phyloP scores from a whole-genome alignment of 2,888 invertebrate genomes.

The Dioctria rufipes region DNA sequence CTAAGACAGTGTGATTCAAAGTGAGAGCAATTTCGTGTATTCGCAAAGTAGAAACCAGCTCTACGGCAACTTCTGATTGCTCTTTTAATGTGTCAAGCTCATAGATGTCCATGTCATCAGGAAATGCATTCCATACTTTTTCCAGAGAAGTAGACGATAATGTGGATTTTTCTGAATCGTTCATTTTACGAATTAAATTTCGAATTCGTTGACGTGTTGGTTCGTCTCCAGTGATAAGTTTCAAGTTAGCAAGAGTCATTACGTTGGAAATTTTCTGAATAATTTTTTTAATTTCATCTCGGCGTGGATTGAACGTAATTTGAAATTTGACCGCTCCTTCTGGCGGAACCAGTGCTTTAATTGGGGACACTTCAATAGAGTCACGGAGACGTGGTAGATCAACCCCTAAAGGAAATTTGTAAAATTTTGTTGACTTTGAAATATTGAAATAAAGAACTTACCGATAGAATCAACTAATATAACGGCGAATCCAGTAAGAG shows the following conservation, averaged over 20 bases:
- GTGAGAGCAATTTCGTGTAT: constrained; percentile 68
- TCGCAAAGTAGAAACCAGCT: constrained; percentile 65
- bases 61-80: constrained; percentile 64
- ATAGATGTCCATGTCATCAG: constrained; percentile 64
- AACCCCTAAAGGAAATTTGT: constrained; percentile 60
- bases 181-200: constrained; percentile 62
- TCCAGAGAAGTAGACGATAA: constrained; percentile 64
- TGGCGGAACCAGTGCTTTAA: constrained; percentile 70
- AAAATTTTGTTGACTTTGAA: background rate
- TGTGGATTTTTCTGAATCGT: constrained; percentile 63
- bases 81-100: constrained; percentile 65
- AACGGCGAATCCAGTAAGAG: constrained; percentile 73
- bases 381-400: constrained; percentile 66
- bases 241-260: constrained; percentile 71
- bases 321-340: constrained; percentile 68
- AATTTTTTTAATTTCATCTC: constrained; percentile 71
- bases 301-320: constrained; percentile 71
- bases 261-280: constrained; percentile 67
- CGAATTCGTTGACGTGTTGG: constrained; percentile 71
- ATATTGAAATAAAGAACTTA: constrained; percentile 42
- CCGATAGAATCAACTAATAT: constrained; percentile 65
- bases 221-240: constrained; percentile 73
- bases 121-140: constrained; percentile 65
- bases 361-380: constrained; percentile 70
- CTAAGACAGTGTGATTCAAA: constrained; percentile 66